phyloP scores from a whole-genome alignment of 2,888 invertebrate genomes.

The Tiphia femorata region DNA sequence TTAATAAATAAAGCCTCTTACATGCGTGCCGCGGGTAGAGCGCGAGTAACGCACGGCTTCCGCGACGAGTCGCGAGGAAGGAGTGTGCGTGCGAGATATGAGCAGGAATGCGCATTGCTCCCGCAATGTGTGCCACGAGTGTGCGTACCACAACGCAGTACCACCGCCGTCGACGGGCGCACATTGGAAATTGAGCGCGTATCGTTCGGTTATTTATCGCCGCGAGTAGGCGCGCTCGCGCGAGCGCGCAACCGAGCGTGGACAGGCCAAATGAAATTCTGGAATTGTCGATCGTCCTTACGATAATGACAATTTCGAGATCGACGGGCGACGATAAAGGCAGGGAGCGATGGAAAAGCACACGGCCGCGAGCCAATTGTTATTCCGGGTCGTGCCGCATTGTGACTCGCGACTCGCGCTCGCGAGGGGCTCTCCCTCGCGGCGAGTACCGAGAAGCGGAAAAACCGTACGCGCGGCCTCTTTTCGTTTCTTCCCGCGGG shows the following conservation, averaged over 20 bases:
- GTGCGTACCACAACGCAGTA: not conserved
- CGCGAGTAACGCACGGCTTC: not conserved
- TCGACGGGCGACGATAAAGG: not conserved
- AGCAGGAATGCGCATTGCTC: too few relatives aligned
- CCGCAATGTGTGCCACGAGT: not conserved
- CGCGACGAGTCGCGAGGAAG: not conserved
- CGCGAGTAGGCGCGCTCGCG: too few relatives aligned
- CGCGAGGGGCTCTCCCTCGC: not conserved
- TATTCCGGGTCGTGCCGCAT: too few relatives aligned
- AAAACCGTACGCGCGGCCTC: conserved; percentile 27
- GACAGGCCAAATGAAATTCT: conserved; percentile 33
- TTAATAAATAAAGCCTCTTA: conserved; percentile 66
- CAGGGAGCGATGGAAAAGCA: too few relatives aligned
- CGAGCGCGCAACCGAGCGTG: conserved; percentile 10
- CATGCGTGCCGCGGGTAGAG: conserved; percentile 11
- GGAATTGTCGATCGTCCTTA: conserved; percentile 18
- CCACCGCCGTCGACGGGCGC: too few relatives aligned
- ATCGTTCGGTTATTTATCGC: conserved; percentile 35
- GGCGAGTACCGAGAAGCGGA: conserved; percentile 4
- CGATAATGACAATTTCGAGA: conserved; percentile 1
- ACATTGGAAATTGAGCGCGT: too few relatives aligned
- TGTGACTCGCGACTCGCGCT: too few relatives aligned
- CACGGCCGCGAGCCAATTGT: conserved; percentile 26
- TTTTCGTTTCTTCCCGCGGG: conserved; percentile 20
- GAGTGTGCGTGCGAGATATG: too few relatives aligned